Evolutionary conservation across 2,797 vertebrate species (phyloP).

Genomic region (Poecilia wingei): DNA sequence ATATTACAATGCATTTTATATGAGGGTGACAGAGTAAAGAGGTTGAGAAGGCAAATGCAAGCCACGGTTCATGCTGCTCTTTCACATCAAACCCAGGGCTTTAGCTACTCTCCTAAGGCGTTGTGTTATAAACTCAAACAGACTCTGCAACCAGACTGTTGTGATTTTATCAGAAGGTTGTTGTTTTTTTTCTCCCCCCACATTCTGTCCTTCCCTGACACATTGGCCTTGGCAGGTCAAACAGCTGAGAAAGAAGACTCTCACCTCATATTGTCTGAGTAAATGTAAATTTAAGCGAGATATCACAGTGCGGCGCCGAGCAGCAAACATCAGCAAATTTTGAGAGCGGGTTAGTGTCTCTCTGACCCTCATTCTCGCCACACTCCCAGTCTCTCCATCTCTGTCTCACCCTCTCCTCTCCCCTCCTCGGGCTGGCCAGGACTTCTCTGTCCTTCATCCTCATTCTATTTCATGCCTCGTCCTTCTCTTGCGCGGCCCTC

Average conservation of each 20-base stretch:
- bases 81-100: background rate
- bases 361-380: conserved; percentile 74
- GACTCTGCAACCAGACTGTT: background rate
- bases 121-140: background rate
- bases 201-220: background rate
- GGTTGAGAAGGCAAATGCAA: background rate
- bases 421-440: conserved; percentile 45
- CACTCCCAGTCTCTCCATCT: conserved; percentile 70
- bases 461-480: conserved; percentile 82
- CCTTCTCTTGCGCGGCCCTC: conserved; percentile 71
- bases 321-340: conserved; percentile 76
- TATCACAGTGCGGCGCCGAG: conserved; percentile 33
- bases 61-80: background rate
- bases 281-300: conserved; percentile 65
- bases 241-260: conserved; percentile 40
- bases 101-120: background rate
- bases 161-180: background rate
- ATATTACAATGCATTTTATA: background rate
- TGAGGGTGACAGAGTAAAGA: background rate
- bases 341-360: conserved; percentile 69
- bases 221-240: background rate
- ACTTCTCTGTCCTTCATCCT: conserved; percentile 79
- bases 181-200: background rate
- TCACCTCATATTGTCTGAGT: conserved; percentile 53
- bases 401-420: conserved; percentile 66